Base-by-base conservation (phyloP, 2,797 vertebrate species). In the Crocidura indochinensis region DNA sequence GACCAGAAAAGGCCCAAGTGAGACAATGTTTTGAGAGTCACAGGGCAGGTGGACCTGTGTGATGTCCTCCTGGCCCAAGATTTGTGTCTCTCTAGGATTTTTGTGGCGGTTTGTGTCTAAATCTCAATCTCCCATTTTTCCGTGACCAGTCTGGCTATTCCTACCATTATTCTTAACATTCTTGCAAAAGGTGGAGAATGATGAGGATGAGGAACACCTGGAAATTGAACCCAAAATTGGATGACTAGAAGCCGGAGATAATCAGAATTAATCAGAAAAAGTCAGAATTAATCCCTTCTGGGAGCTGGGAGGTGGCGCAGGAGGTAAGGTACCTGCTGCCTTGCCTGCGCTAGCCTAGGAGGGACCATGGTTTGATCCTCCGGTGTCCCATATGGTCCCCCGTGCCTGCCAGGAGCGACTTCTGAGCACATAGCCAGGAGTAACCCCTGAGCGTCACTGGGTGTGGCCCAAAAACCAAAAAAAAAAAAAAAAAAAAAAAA, bases 1-100 rank as follows among this genome's bases (percentile, higher is more conserved):
- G 78, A n/a, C 10, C 0, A 46, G 46, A 69, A 92, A 93, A 20
- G 19, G 14, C 88, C 5, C 77, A 64, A 56, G 78, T 77, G 84
- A 47, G 68, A 46, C 85, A 95, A 95, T 74, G 74, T 84, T 87
- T 83, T 84, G 46, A 76, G 67, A 86, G 29, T 69, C 74, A 24
- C 51, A 44, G 27, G 0, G 0, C 14, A 53, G 38, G n/a, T 80
- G 67, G 88, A n/a, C 67, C 51, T 44, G 4, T 69, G 73, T 29
- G 38, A 29, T 72, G 56, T 60, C 19, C 78, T 38, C 69, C 65
- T 44, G 84, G 4, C 17, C 20, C 17, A 19, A 1, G 0, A 60
- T 8, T 82, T 82, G 83, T 44, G 29, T 29, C 27, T 15, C n/a
- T 31, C 56, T 5, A 89, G 71, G 72, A 79, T 49, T 91, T 74